phyloP scores from a whole-genome alignment of 2,888 invertebrate species.

The Nomada lathburiana region DNA sequence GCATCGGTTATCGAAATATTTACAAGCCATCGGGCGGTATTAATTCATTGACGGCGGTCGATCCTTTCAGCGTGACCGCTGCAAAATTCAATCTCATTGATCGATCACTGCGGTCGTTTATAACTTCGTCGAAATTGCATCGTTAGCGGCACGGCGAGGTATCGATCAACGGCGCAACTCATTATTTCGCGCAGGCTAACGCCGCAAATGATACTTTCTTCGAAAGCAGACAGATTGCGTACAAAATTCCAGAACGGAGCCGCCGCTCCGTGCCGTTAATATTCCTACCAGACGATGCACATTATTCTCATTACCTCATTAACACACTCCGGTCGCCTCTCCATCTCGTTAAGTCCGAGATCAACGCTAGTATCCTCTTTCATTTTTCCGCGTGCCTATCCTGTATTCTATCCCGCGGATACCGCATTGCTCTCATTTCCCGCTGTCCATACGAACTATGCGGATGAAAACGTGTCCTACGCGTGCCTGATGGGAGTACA shows the following conservation, averaged over 20 bases:
- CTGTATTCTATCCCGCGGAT: too few species aligned
- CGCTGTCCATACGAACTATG: neutral
- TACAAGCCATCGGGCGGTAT: conserved; percentile 42
- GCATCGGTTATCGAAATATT: conserved; percentile 33
- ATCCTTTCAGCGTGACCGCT: conserved; percentile 35
- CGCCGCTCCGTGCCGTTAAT: conserved; percentile 26
- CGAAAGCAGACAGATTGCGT: conserved; percentile 39
- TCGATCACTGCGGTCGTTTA: conserved; percentile 54
- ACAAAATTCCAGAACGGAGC: conserved; percentile 34
- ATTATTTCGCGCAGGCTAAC: conserved; percentile 43
- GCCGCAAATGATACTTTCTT: conserved; percentile 56
- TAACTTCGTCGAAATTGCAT: conserved; percentile 58
- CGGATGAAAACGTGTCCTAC: conserved; percentile 1
- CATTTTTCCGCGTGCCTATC: neutral
- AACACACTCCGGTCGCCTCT: conserved; percentile 34
- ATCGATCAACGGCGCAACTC: conserved; percentile 53
- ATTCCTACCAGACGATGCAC: conserved; percentile 29
- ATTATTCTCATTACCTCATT: conserved; percentile 56
- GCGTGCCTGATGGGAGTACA: neutral
- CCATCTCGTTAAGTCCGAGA: conserved; percentile 34
- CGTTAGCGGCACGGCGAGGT: conserved; percentile 52
- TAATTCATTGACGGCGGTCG: conserved; percentile 44
- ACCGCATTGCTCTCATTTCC: neutral
- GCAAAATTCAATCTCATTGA: conserved; percentile 57
- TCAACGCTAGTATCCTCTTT: conserved; percentile 7